These are phyloP conservation scores for Autographa gamma DNA, from an alignment of 2,888 invertebrate genomes.

Conservation along the genomic window DNA sequence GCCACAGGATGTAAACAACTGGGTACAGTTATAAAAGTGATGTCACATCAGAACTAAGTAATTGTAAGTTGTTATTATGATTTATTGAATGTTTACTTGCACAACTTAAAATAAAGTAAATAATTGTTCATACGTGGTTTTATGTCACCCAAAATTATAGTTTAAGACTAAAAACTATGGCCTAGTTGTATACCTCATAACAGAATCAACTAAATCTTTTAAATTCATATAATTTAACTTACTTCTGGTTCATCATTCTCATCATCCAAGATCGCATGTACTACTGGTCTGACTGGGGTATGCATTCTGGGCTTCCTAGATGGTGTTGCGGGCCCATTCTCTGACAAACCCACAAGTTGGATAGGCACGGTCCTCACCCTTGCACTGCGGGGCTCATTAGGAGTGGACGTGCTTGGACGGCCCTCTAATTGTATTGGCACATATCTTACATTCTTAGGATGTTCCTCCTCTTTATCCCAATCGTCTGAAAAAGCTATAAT, in stretches of 20 bases:
- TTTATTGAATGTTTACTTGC: too few relatives aligned
- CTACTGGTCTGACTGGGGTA: slow-evolving; percentile 72
- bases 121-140: too few relatives aligned
- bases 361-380: slow-evolving; percentile 71
- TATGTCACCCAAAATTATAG: too few relatives aligned
- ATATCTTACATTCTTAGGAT: slow-evolving; percentile 75
- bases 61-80: too few relatives aligned
- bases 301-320: slow-evolving; percentile 73
- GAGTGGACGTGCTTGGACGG: slow-evolving; percentile 85
- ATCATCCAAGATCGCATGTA: slow-evolving; percentile 76
- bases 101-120: too few relatives aligned
- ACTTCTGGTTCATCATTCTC: slow-evolving; percentile 79
- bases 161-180: too few relatives aligned
- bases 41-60: not conserved
- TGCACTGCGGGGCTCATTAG: slow-evolving; percentile 68
- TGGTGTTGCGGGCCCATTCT: slow-evolving; percentile 72
- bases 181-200: too few relatives aligned
- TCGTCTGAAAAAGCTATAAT: slow-evolving; percentile 65
- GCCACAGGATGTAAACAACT: not conserved
- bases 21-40: not conserved
- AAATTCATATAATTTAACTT: slow-evolving; percentile 21
- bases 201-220: too few relatives aligned
- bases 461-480: slow-evolving; percentile 67
- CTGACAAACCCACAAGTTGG: slow-evolving; percentile 68
- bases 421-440: slow-evolving; percentile 83